Conservation (phyloP, 92 coral and sea anemone genomes). For the Porites evermanni region DNA sequence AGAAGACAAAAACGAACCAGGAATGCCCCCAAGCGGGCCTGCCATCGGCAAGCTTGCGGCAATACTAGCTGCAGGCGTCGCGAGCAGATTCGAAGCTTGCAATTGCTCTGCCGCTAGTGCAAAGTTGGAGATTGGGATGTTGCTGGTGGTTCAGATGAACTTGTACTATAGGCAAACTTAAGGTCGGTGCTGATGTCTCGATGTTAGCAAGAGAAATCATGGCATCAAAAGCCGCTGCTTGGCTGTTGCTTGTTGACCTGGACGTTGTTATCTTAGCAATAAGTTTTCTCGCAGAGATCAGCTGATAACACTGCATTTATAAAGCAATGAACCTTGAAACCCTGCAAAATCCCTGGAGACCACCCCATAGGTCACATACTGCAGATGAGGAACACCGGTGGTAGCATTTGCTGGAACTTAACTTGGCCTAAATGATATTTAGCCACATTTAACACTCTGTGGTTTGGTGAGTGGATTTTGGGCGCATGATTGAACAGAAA, state of each 20-base stretch:
- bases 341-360: too few relatives aligned
- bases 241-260: background rate
- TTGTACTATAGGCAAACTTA: background rate
- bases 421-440: too few relatives aligned
- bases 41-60: background rate
- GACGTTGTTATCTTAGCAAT: background rate
- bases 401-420: too few relatives aligned
- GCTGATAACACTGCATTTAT: too few relatives aligned
- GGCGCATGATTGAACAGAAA: too few relatives aligned
- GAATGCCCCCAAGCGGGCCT: background rate
- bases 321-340: too few relatives aligned
- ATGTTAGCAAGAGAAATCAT: background rate
- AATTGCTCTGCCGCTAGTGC: background rate
- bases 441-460: too few relatives aligned
- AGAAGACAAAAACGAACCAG: background rate
- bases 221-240: background rate
- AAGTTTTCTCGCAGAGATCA: background rate
- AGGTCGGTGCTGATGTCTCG: background rate
- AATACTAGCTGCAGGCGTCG: too few relatives aligned
- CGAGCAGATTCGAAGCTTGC: too few relatives aligned
- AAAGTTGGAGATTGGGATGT: background rate
- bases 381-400: too few relatives aligned
- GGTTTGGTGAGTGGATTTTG: too few relatives aligned
- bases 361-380: too few relatives aligned
- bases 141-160: background rate